Conservation (phyloP, 2,113 vertebrate genomes). For the Aptenodytes forsteri region DNA sequence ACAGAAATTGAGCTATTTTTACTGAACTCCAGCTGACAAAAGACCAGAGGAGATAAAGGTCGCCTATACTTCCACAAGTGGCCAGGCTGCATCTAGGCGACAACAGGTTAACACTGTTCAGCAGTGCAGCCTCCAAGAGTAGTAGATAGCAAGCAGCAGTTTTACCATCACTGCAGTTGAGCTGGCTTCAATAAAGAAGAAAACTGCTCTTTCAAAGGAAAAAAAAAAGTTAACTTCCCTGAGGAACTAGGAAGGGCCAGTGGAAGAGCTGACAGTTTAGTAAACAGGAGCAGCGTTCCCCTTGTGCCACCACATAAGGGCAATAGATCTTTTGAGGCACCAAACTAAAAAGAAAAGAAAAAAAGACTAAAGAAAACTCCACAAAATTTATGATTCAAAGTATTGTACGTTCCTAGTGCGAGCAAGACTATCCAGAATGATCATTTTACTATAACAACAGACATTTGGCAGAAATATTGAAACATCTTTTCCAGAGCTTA, state of each 20-base stretch:
- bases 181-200: neutral
- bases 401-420: neutral
- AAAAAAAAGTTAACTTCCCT: neutral
- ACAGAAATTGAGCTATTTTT: neutral
- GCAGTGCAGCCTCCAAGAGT: neutral
- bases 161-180: neutral
- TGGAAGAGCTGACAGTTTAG: neutral
- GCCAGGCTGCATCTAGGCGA: neutral
- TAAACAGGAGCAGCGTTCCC: neutral
- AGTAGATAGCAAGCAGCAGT: neutral
- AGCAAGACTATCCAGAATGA: neutral
- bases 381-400: neutral
- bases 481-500: neutral
- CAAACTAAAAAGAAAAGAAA: neutral
- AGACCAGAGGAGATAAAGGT: neutral
- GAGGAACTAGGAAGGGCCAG: neutral
- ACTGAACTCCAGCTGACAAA: neutral
- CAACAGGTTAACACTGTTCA: neutral
- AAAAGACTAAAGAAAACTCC: rapidly evolving
- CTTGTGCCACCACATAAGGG: neutral
- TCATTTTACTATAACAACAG: neutral
- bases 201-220: neutral
- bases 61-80: neutral
- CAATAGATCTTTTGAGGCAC: neutral
- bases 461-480: neutral